Conservation (phyloP, 2,888 invertebrate genomes). For the Cryptosula pallasiana region DNA sequence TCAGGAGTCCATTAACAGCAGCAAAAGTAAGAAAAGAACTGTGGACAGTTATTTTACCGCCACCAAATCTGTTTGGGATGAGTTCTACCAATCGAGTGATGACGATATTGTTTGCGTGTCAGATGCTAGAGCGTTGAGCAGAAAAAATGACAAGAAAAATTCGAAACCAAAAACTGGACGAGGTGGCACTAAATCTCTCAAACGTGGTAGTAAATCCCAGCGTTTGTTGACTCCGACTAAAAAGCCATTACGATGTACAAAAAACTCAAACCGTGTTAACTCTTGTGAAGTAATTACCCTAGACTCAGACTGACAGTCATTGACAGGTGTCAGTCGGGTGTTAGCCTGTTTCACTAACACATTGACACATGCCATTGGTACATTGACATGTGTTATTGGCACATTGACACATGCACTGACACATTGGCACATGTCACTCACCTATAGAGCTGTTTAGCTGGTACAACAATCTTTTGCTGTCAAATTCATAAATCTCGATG, state of each 20-base stretch:
- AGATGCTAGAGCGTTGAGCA: not conserved
- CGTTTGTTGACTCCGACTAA: not conserved
- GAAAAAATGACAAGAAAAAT: not conserved
- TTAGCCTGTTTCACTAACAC: not conserved
- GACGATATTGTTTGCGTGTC: not conserved
- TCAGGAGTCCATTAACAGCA: too few species aligned
- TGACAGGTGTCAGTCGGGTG: not conserved
- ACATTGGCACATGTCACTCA: too few species aligned
- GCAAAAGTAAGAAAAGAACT: not conserved
- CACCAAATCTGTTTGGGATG: slow-evolving; percentile 12
- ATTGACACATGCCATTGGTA: not conserved
- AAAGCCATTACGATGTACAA: too few species aligned
- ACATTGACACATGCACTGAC: not conserved
- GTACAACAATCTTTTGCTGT: too few species aligned
- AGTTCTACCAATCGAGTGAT: not conserved
- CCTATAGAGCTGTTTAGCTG: too few species aligned
- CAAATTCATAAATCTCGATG: too few species aligned
- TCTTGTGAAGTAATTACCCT: not conserved
- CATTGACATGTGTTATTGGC: not conserved
- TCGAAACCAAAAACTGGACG: not conserved
- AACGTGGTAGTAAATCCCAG: not conserved
- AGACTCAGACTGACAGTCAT: slow-evolving; percentile 8
- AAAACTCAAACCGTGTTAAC: too few species aligned
- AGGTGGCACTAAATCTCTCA: not conserved
- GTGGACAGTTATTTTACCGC: slow-evolving; percentile 1